A percentile compares a stretch with the other conserved stretches of the same genome.
These are phyloP conservation scores for Aleadryas rufinucha DNA, from an alignment of 2,113 vertebrate species.

Conservation along the genomic window DNA sequence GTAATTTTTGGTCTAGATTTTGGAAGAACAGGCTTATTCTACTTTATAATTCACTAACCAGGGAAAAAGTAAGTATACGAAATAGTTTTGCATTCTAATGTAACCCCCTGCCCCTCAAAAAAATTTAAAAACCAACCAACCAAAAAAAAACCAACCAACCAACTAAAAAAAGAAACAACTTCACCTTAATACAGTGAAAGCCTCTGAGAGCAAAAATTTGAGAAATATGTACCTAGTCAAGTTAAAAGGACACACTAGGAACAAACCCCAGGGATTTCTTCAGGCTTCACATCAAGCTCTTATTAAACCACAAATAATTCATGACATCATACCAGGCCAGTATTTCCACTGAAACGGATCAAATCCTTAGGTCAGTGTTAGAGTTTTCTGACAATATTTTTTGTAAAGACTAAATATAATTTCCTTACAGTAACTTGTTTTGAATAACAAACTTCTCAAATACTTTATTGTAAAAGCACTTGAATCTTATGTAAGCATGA, in stretches of 20 bases:
- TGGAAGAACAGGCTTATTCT: neutral
- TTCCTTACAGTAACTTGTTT: neutral
- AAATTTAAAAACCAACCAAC: neutral
- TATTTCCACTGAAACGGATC: neutral
- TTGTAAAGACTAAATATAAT: neutral
- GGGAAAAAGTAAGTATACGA: neutral
- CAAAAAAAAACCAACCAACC: neutral
- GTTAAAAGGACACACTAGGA: neutral
- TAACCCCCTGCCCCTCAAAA: neutral
- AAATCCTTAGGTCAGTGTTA: neutral
- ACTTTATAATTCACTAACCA: neutral
- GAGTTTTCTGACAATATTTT: neutral
- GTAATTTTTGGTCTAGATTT: neutral
- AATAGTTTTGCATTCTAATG: neutral
- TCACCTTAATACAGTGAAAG: neutral
- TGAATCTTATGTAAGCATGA: neutral
- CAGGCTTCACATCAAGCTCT: neutral
- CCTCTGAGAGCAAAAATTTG: neutral
- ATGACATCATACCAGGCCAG: neutral
- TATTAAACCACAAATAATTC: neutral
- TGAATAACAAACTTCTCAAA: neutral
- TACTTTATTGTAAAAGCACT: neutral
- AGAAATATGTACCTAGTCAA: neutral
- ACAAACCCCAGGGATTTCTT: neutral
- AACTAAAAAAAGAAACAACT: neutral